Evolutionary conservation across 2,888 invertebrate species (phyloP), one percentile per base, ranked within the genome.

Genomic region (Lepidocyrtoides sp.): DNA sequence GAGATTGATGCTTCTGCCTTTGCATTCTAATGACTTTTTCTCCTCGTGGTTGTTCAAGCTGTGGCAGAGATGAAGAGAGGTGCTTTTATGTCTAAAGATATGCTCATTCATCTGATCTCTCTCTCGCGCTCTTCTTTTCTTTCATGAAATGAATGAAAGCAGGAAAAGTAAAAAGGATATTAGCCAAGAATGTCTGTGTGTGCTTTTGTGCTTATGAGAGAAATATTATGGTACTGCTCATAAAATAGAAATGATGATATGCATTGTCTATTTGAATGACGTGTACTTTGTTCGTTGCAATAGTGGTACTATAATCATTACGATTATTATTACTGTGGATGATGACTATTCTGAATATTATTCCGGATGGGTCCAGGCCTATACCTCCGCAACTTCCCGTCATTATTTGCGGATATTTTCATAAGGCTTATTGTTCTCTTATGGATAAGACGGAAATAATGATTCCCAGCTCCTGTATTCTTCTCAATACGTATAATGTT

Each of bases 1-100:
- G 93, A 93, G 93, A 93, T 93, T 93, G 93, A 93, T 93, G 93
- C 89, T 90, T 85, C 92, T 92, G 92, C 92, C 89, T 92, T 88
- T 93, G 92, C 92, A 93, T 93, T 92, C 93, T 93, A 93, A 93
- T 93, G 91, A 93, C 89, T 93, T 82, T 89, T 92, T 90, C 82
- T 82, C 29, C 57, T 86, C 79, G 69, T 72, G 79, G 82, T 91
- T 66, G 81, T 89, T 66, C 72, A 81, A 89, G 79, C 77, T 81
- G 88, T 82, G 88, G 88, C 88, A 89, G 88, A 89, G 83, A 89
- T 89, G 72, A 89, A 89, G 89, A 83, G 83, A 84, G 83, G 82
- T 89, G 79, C 82, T 81, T 89, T 89, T 83, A 77, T 75, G 77
- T 83, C 81, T 86, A 91, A 91, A 91, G 85, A 91, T 89, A 89